These are phyloP conservation scores for Ceryle rudis DNA, from an alignment of 2,797 vertebrate species.

Conservation along the genomic window DNA sequence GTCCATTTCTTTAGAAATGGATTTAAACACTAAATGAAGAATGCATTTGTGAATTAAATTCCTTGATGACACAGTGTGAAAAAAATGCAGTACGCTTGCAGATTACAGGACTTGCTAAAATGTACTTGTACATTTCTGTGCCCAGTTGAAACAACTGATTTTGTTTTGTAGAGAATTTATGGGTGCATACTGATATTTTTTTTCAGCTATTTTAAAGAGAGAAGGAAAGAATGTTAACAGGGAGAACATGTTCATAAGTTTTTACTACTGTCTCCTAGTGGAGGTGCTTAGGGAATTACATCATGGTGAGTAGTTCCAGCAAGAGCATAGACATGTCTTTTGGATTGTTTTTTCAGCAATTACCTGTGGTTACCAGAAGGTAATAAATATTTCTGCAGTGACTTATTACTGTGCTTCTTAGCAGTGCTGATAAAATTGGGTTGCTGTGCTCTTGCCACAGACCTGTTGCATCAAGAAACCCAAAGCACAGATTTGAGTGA, in stretches of 20 bases:
- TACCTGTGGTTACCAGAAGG: background rate
- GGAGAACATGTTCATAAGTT: constrained; percentile 61
- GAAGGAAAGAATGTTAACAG: constrained; percentile 52
- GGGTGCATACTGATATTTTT: background rate
- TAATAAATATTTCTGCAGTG: constrained; percentile 62
- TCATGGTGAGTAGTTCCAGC: constrained; percentile 62
- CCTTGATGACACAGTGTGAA: background rate
- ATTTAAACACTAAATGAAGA: background rate
- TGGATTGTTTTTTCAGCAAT: constrained; percentile 49
- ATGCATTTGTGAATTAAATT: background rate
- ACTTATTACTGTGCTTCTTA: constrained; percentile 53
- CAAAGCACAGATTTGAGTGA: background rate
- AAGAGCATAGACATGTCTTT: constrained; percentile 34
- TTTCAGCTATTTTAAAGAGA: constrained; percentile 5
- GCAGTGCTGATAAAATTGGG: constrained; percentile 2
- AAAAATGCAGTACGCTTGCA: background rate
- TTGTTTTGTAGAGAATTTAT: constrained; percentile 30
- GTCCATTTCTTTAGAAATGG: background rate
- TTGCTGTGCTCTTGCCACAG: background rate
- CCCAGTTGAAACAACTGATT: background rate
- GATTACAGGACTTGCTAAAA: background rate
- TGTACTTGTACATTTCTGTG: background rate
- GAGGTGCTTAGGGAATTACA: constrained; percentile 69
- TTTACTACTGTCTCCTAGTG: constrained; percentile 72
- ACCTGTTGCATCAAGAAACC: background rate